Conservation (phyloP, 2,797 vertebrate species). For the Crocodylus rhombifer region DNA sequence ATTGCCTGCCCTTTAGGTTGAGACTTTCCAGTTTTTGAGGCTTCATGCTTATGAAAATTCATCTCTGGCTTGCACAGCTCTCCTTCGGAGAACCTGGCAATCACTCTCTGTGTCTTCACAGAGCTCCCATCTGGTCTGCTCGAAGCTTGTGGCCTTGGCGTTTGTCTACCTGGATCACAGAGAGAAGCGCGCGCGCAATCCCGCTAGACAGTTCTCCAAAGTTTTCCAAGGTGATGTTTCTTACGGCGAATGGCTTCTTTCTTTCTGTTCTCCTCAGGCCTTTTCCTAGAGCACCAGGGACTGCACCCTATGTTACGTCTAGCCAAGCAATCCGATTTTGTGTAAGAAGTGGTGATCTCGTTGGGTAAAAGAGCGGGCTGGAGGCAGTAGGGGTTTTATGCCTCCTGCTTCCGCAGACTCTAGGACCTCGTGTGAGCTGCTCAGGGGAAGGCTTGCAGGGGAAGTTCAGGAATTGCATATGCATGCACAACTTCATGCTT, state of each 20-base stretch:
- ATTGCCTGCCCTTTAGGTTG: background rate
- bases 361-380: background rate
- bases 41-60: accelerated
- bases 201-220: background rate
- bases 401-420: background rate
- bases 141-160: background rate
- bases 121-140: background rate
- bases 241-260: background rate
- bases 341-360: background rate
- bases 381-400: background rate
- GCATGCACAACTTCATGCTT: background rate
- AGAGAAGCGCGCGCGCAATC: background rate
- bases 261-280: background rate
- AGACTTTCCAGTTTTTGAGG: background rate
- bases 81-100: background rate
- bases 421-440: background rate
- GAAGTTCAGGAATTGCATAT: background rate
- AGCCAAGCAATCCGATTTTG: background rate
- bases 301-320: background rate
- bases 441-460: background rate
- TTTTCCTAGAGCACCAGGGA: background rate
- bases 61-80: background rate
- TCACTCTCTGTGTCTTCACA: background rate
- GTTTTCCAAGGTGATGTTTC: background rate
- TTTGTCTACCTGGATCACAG: background rate